Percentiles rank a stretch among this genome's conserved stretches.
Evolutionary conservation across 92 coral and sea anemone species (phyloP).

Genomic region (Parazoanthus darwini): DNA sequence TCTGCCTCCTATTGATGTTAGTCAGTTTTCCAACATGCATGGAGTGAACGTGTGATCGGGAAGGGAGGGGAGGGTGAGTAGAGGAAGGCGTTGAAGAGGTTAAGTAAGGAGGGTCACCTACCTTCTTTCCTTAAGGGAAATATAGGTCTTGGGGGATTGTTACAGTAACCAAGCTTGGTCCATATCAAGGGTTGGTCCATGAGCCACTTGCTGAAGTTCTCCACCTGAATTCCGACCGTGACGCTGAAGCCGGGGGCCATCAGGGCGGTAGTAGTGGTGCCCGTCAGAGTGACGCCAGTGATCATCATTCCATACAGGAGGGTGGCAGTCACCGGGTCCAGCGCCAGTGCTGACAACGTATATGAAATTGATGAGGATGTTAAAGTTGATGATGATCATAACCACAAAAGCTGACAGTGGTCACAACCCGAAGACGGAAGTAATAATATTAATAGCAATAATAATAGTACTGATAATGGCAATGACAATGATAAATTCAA

Average conservation of each 20-base stretch:
- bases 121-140: conserved; percentile 32
- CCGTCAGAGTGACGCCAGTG: conserved; percentile 18
- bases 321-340: conserved; percentile 34
- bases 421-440: not conserved
- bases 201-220: conserved; percentile 37
- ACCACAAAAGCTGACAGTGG: not conserved
- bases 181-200: conserved; percentile 16
- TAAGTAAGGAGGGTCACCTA: not conserved
- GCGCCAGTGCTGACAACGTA: not conserved
- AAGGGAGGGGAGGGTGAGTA: too few species aligned
- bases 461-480: too few species aligned
- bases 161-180: not conserved
- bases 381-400: not conserved
- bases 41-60: too few species aligned
- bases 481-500: too few species aligned
- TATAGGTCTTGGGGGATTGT: conserved; percentile 21
- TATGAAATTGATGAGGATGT: not conserved
- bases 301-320: conserved; percentile 29
- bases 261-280: conserved; percentile 27
- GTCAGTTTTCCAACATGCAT: not conserved
- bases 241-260: conserved; percentile 22
- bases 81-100: not conserved
- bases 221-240: conserved; percentile 25
- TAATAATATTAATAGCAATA: too few species aligned
- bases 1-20: not conserved